Base-by-base conservation (phyloP, 2,888 invertebrate genomes). In the Eristalis pertinax region DNA sequence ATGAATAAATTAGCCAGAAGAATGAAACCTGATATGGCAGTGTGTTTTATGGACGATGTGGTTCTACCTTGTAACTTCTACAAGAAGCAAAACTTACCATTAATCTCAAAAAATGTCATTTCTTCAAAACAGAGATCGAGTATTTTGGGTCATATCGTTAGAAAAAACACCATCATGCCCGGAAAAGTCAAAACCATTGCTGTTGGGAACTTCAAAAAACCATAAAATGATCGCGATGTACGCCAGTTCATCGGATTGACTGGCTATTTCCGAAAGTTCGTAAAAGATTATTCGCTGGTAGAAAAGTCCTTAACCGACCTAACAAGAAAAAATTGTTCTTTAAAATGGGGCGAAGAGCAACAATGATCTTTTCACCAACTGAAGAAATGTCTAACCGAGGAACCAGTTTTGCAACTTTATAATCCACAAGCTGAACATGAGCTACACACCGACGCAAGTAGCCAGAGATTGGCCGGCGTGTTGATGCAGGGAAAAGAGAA, bases 181-280 rank as follows among this genome's bases (percentile, higher is more conserved):
- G 81, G 26, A 10, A 74, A 74, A n/a, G n/a, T 3, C 11, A 81
- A 81, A 73, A 67, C 26, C 1, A 11, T 64, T 8, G 26, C 70
- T 4, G 67, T 84, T 2, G 26, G 62, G 19, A 73, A 84, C 15
- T 84, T 84, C 19, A 15, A 22, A 10, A 41, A 26, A 26, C 77
- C 76, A 3, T 72, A 11, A 68, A 68, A 62, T 43, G 32, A 72
- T 19, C 67, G 67, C 15, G 74, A 73, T 24, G 65, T 84, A 19
- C 79, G 76, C 11, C 58, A 43, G 24, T 85, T 80, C 43, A 29
- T 84, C 10, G 84, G 68, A 3, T 32, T 85, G 1, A 81, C 80
- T 26, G 58, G 65, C 19, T 86, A 74, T 43, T 86, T 81, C 38
- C n/a, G 81, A 29, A 81, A 70, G 26, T 65, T 65, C 19, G 56